phyloP scores from a whole-genome alignment of 2,888 invertebrate species.

The Megaustenia siamemsis region DNA sequence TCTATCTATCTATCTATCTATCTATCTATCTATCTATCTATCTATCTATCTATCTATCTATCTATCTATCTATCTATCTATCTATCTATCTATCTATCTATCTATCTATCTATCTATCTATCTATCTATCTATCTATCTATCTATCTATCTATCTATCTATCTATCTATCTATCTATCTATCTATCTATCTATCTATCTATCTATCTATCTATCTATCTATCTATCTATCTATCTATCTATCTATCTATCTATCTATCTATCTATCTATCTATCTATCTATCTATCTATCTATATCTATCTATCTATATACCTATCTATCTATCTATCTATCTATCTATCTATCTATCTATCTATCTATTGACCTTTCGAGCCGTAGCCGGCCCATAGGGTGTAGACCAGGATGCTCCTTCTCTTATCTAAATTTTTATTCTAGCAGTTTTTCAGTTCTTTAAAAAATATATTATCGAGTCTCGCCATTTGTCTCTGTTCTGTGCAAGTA shows the following conservation, averaged over 20 bases:
- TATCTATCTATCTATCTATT: no score
- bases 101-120: slow-evolving; percentile 26
- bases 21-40: slow-evolving; percentile 26
- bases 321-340: slow-evolving; percentile 42
- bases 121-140: slow-evolving; percentile 36
- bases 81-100: slow-evolving; percentile 3
- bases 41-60: slow-evolving; percentile 35
- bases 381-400: no score
- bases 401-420: no score
- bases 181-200: slow-evolving; percentile 43
- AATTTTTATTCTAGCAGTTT: no score
- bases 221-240: slow-evolving; percentile 2
- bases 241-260: slow-evolving; percentile 29
- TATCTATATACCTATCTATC: no score
- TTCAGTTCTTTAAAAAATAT: no score
- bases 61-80: not conserved
- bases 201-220: slow-evolving; percentile 19
- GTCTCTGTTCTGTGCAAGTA: no score
- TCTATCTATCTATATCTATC: no score
- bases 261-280: slow-evolving; percentile 40
- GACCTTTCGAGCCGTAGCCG: no score
- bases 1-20: no score
- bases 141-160: slow-evolving; percentile 32
- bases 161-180: slow-evolving; percentile 42
- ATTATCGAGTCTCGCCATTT: no score